Evolutionary conservation across 2,888 invertebrate species (phyloP).

Genomic region (Petrophora chlorosata): DNA sequence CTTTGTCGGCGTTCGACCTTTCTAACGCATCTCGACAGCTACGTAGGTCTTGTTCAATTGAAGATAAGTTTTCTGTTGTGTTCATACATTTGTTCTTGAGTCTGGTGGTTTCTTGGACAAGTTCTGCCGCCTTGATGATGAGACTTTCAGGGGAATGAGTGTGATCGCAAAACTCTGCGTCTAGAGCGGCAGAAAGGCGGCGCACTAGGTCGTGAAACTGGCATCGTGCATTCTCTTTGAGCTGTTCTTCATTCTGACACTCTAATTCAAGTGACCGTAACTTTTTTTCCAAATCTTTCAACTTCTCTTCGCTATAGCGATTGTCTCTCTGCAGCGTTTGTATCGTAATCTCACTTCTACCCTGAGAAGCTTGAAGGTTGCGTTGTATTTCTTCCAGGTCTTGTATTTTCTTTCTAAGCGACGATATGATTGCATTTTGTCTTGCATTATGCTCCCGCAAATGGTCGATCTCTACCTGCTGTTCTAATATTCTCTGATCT

Average conservation of each 20-base stretch:
- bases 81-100: conserved; percentile 85
- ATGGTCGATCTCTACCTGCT: conserved; percentile 91
- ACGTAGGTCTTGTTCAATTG: conserved; percentile 86
- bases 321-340: conserved; percentile 90
- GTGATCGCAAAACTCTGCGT: conserved; percentile 88
- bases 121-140: conserved; percentile 90
- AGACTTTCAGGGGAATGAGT: conserved; percentile 87
- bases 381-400: conserved; percentile 91
- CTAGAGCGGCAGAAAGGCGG: conserved; percentile 88
- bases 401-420: conserved; percentile 90
- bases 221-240: conserved; percentile 88
- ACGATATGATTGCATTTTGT: conserved; percentile 91
- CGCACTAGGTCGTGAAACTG: conserved; percentile 89
- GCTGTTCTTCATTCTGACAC: conserved; percentile 88
- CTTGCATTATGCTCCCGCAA: conserved; percentile 91
- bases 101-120: conserved; percentile 88
- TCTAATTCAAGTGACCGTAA: conserved; percentile 88
- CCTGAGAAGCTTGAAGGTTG: conserved; percentile 84
- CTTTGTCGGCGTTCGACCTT: conserved; percentile 87
- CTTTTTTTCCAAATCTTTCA: conserved; percentile 90
- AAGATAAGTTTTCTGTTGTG: conserved; percentile 84
- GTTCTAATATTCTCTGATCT: conserved; percentile 88
- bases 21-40: conserved; percentile 87
- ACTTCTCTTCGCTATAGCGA: conserved; percentile 88
- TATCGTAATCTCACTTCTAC: conserved; percentile 87